Conservation (phyloP, 1,140 invertebrate genomes). For the Pseudomyrmex concolor region DNA sequence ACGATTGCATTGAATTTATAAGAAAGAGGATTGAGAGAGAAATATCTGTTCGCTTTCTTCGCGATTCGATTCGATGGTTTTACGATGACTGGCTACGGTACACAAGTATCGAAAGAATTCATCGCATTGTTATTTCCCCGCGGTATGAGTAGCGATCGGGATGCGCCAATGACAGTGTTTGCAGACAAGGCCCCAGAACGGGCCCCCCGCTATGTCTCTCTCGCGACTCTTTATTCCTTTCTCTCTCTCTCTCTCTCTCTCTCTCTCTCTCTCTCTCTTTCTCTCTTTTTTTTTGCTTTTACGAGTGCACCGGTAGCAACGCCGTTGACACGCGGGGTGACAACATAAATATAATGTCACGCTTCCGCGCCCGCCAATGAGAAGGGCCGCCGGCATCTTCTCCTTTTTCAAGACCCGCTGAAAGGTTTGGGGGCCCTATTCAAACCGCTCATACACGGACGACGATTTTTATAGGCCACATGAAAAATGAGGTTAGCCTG, state of each 20-base stretch:
- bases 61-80: constrained; percentile 82
- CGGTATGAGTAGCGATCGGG: constrained; percentile 76
- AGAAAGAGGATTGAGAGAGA: not conserved
- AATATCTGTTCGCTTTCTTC: constrained; percentile 64
- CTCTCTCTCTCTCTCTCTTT: constrained; percentile 48
- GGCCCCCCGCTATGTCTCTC: constrained; percentile 63
- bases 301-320: constrained; percentile 63
- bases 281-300: constrained; percentile 63
- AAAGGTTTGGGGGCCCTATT: constrained; percentile 66
- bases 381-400: constrained; percentile 27
- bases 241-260: constrained; percentile 31
- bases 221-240: constrained; percentile 55
- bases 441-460: constrained; percentile 65
- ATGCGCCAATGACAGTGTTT: constrained; percentile 76
- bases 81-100: constrained; percentile 70
- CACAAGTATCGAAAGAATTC: constrained; percentile 66
- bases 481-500: constrained; percentile 82
- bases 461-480: constrained; percentile 76
- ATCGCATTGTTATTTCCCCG: constrained; percentile 68
- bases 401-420: constrained; percentile 53
- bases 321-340: constrained; percentile 82
- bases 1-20: not conserved
- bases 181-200: constrained; percentile 76
- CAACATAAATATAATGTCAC: constrained; percentile 85
- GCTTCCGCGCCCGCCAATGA: constrained; percentile 82